Base-by-base conservation (phyloP, 2,888 invertebrate species). In the Antitype chi region DNA sequence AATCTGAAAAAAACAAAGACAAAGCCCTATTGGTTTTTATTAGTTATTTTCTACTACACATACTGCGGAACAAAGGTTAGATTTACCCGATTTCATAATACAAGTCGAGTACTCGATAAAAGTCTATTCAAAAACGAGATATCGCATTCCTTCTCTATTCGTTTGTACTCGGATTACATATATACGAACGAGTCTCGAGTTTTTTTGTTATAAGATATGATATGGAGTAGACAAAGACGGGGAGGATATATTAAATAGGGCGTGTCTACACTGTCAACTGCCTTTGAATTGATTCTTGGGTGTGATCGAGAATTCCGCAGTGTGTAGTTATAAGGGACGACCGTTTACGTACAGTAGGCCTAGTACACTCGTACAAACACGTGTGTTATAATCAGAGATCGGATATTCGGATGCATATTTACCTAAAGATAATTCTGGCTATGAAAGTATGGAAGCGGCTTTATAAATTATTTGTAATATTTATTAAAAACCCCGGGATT, bases 11-110 rank as follows among this genome's bases (percentile, higher is more conserved):
- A 78, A 74, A 74, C 74, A 69, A 68, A 78, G 23, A 64, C 68
- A 49, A 73, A 68, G 78, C 74, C 43, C 63, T 81, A 80, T 86
- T 82, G 63, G 38, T 77, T 89, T 85, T 86, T 88, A 88, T 80
- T 78, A 66, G 43, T 80, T 80, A 84, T 88, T 88, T 82, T 87
- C 78, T 88, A 68, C 70, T 77, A 72, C 77, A 80, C 69, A 75
- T 84, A 64, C 59, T 62, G 62, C 13, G 52, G 47, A 43, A 67
- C 59, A 74, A 63, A 75, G 69, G 82, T 76, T 57, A 79, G 38
- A 86, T 84, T 80, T 80, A 78, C 78, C 66, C 60, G 60, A 80
- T 84, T 83, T 75, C 70, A 81, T 87, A 83, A 77, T 84, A 85
- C 69, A 77, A 87, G 67, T 76, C 85, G 52, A 67, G 62, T 76